These are phyloP conservation scores for Pristiophorus japonicus DNA, from an alignment of 2,113 vertebrate species.

Conservation along the genomic window DNA sequence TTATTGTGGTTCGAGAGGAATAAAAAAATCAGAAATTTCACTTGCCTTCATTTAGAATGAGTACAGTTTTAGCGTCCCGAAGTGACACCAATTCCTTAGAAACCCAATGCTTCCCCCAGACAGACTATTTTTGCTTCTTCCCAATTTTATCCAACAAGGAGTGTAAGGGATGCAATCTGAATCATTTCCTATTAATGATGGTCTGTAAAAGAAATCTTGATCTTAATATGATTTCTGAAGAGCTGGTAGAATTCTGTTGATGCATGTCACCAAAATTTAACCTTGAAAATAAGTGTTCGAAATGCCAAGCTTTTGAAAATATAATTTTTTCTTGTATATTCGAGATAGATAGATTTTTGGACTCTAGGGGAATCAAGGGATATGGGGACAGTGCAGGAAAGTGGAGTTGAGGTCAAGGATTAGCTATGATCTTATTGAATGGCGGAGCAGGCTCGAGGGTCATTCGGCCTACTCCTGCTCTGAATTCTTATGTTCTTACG, in stretches of 20 bases:
- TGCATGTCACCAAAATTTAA: not conserved
- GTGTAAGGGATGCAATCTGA: not conserved
- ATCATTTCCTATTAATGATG: not conserved
- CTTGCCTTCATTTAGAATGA: not conserved
- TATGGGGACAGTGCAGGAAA: too few relatives aligned
- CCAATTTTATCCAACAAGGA: not conserved
- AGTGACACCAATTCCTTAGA: not conserved
- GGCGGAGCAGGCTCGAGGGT: too few relatives aligned
- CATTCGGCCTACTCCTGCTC: too few relatives aligned
- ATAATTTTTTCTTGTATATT: too few relatives aligned
- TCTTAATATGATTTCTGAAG: not conserved
- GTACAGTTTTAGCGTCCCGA: not conserved
- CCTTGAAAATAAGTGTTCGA: not conserved
- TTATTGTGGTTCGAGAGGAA: slow-evolving; percentile 11
- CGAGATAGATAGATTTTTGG: too few relatives aligned
- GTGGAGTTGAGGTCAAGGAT: too few relatives aligned
- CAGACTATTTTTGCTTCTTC: too few relatives aligned
- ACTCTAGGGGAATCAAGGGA: too few relatives aligned
- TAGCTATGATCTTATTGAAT: too few relatives aligned
- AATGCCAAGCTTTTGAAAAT: not conserved
- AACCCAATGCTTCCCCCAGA: not conserved
- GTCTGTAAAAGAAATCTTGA: not conserved
- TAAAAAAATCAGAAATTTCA: not conserved
- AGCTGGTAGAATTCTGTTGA: not conserved
- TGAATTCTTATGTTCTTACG: not conserved